phyloP scores from a whole-genome alignment of 2,888 invertebrate genomes.

The Druceiella hillmani region DNA sequence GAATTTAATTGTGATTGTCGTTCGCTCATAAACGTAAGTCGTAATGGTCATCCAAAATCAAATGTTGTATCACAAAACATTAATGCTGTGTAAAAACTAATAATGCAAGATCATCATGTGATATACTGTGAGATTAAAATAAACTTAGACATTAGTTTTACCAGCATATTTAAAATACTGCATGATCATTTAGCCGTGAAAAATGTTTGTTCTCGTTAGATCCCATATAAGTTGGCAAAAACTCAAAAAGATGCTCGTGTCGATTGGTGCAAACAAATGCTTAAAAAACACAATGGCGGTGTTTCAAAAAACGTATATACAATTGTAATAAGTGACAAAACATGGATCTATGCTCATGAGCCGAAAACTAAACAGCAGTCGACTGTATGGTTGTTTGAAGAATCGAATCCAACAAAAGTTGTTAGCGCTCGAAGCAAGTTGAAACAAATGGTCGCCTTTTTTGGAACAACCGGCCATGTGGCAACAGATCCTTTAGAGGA shows the following conservation, averaged over 20 bases:
- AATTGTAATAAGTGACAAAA: conserved; percentile 21
- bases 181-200: not conserved
- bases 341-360: conserved; percentile 20
- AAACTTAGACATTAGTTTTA: not conserved
- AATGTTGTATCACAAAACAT: conserved; percentile 1
- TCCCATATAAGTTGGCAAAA: conserved; percentile 1
- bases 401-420: conserved; percentile 2
- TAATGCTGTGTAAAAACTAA: not conserved
- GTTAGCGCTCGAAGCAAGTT: conserved; percentile 2
- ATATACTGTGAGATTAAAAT: not conserved
- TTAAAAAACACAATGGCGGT: conserved; percentile 21
- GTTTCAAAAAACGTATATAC: conserved; percentile 23
- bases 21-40: not conserved
- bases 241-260: conserved; percentile 25
- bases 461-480: conserved; percentile 21
- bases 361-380: conserved; percentile 2
- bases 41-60: not conserved
- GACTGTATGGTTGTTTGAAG: conserved; percentile 3
- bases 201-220: conserved; percentile 2
- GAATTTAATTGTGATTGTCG: not conserved
- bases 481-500: conserved; percentile 20
- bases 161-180: conserved; percentile 1
- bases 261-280: conserved; percentile 25
- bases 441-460: conserved; percentile 17
- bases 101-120: conserved; percentile 4